phyloP scores from a whole-genome alignment of 2,797 vertebrate species.

The Aplochiton taeniatus region DNA sequence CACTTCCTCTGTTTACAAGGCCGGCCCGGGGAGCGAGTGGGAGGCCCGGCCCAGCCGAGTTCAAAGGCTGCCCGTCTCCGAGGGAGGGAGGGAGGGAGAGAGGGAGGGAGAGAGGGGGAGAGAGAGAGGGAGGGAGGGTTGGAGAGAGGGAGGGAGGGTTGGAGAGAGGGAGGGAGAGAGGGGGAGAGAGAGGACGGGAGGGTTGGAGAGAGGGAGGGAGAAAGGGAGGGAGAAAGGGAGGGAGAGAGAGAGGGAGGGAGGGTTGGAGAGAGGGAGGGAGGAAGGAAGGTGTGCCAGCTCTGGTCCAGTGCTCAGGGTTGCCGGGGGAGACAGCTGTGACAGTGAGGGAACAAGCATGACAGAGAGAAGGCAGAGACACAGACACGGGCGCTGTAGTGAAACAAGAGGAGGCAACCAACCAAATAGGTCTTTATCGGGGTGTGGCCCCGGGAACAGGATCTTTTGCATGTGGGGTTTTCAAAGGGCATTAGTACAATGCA shows the following conservation, averaged over 20 bases:
- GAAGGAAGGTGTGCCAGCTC: neutral
- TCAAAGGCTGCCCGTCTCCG: constrained; percentile 24
- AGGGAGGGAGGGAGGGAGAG: constrained; percentile 9
- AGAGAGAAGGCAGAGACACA: too few relatives aligned
- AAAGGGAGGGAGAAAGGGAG: constrained; percentile 9
- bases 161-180: neutral
- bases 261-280: constrained; percentile 8
- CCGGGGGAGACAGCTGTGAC: too few relatives aligned
- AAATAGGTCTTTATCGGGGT: too few relatives aligned
- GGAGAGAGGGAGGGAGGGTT: neutral
- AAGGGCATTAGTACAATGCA: too few relatives aligned
- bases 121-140: neutral
- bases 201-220: constrained; percentile 3
- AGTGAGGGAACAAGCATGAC: too few relatives aligned
- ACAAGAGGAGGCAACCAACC: too few relatives aligned
- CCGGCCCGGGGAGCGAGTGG: constrained; percentile 17
- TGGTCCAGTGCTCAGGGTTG: too few relatives aligned
- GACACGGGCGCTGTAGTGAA: too few relatives aligned
- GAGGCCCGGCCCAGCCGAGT: constrained; percentile 15
- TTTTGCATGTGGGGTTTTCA: too few relatives aligned
- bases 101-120: constrained; percentile 10
- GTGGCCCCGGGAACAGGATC: too few relatives aligned
- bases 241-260: constrained; percentile 9
- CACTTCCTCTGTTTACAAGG: constrained; percentile 24
- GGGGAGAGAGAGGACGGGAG: neutral